These are phyloP conservation scores for Megaceryle alcyon DNA, from an alignment of 2,797 vertebrate species.

Conservation along the genomic window DNA sequence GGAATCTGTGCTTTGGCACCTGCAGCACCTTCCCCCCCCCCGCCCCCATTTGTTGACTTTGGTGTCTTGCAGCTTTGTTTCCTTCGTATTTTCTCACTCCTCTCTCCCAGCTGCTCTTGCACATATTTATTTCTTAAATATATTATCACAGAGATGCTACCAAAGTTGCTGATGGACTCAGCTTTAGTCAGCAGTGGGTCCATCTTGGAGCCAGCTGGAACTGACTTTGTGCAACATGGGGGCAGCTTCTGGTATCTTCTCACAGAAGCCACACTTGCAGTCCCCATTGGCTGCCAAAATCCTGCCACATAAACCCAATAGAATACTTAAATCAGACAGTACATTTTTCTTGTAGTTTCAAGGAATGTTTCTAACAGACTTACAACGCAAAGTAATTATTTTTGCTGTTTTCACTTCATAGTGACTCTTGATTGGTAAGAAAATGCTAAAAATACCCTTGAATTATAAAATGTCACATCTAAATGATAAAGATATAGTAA, in stretches of 20 bases:
- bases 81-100: not conserved
- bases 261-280: not conserved
- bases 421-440: not conserved
- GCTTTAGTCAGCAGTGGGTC: too few species aligned
- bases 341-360: not conserved
- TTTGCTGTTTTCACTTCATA: not conserved
- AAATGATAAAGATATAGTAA: not conserved
- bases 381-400: not conserved
- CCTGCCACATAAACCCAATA: not conserved
- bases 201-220: too few species aligned
- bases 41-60: not conserved
- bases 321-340: not conserved
- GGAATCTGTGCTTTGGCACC: accelerated
- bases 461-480: not conserved
- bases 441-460: not conserved
- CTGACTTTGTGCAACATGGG: too few species aligned
- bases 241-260: too few species aligned
- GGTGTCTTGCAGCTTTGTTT: not conserved
- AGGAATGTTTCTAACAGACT: not conserved
- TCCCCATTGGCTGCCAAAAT: not conserved
- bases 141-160: too few species aligned
- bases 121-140: not conserved
- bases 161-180: not conserved
- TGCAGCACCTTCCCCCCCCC: not conserved
- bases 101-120: not conserved